Conservation (phyloP, 2,888 invertebrate species). For the Drosophila merina region DNA sequence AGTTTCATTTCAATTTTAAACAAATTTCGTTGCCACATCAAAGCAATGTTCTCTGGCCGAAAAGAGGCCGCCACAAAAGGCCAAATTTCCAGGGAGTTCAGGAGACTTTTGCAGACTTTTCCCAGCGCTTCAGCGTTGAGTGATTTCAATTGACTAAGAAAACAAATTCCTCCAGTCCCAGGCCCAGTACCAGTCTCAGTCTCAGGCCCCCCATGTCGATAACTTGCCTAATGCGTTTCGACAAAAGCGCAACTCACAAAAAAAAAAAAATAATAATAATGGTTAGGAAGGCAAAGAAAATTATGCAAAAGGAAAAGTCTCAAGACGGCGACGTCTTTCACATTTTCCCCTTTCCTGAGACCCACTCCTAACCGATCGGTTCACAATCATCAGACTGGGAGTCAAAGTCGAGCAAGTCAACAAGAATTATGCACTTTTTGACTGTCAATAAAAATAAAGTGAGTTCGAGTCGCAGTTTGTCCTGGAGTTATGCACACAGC, state of each 20-base stretch:
- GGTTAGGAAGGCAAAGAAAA: constrained; percentile 40
- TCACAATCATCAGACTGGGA: constrained; percentile 25
- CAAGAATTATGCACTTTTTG: constrained; percentile 76
- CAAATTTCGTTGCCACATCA: constrained; percentile 71
- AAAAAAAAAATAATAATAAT: constrained; percentile 25
- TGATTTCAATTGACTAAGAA: constrained; percentile 79
- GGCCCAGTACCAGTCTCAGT: not conserved
- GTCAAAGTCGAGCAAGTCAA: constrained; percentile 46
- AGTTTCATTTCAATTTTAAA: constrained; percentile 58
- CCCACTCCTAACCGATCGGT: constrained; percentile 3
- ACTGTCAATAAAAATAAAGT: constrained; percentile 80
- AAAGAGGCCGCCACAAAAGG: constrained; percentile 67
- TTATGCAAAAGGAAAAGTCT: constrained; percentile 68
- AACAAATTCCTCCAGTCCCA: constrained; percentile 57
- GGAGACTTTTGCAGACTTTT: constrained; percentile 23
- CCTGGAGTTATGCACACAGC: constrained; percentile 36
- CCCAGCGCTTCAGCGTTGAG: constrained; percentile 62
- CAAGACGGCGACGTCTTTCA: constrained; percentile 53
- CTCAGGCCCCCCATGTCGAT: constrained; percentile 16
- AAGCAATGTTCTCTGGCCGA: constrained; percentile 51
- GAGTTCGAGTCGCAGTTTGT: constrained; percentile 56
- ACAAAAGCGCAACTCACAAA: constrained; percentile 73
- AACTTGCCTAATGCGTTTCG: constrained; percentile 59
- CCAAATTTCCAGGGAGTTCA: constrained; percentile 38
- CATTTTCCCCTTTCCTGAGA: constrained; percentile 1